Conservation (phyloP, 2,888 invertebrate species). For the Gortyna flavago region DNA sequence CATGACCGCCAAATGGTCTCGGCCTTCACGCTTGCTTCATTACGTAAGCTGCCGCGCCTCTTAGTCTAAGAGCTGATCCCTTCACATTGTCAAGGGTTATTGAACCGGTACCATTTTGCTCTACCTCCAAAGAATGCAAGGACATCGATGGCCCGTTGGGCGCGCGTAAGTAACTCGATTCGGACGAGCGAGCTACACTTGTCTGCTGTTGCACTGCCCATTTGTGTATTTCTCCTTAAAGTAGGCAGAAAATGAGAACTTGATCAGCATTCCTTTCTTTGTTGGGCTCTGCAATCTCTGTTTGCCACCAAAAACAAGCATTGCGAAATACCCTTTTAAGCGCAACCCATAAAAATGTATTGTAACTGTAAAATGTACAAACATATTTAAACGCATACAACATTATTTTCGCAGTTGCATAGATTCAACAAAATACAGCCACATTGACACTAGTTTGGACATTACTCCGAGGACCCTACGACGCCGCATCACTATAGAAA, state of each 20-base stretch:
- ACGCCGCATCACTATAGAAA: constrained; percentile 46
- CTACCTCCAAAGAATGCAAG: constrained; percentile 87
- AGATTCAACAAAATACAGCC: constrained; percentile 44
- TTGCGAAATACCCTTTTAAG: constrained; percentile 81
- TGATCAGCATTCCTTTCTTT: constrained; percentile 14
- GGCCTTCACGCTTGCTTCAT: constrained; percentile 80
- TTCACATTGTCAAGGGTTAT: constrained; percentile 87
- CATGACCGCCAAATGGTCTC: constrained; percentile 77
- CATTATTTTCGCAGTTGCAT: constrained; percentile 49
- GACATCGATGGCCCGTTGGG: constrained; percentile 81
- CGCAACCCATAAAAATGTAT: constrained; percentile 55
- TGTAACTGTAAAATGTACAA: constrained; percentile 61
- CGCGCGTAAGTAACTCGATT: constrained; percentile 58
- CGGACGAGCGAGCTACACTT: constrained; percentile 54
- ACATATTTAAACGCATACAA: constrained; percentile 44
- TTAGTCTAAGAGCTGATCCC: constrained; percentile 81
- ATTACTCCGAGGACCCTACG: constrained; percentile 30
- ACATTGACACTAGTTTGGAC: constrained; percentile 64
- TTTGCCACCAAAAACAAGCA: constrained; percentile 76
- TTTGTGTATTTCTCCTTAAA: constrained; percentile 30
- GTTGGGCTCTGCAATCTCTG: constrained; percentile 70
- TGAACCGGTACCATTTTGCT: constrained; percentile 86
- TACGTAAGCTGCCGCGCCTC: constrained; percentile 83
- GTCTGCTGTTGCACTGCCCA: constrained; percentile 27
- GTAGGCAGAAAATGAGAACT: constrained; percentile 15